Conservation (phyloP, 2,797 vertebrate genomes). For the Coracias cyanogaster region DNA sequence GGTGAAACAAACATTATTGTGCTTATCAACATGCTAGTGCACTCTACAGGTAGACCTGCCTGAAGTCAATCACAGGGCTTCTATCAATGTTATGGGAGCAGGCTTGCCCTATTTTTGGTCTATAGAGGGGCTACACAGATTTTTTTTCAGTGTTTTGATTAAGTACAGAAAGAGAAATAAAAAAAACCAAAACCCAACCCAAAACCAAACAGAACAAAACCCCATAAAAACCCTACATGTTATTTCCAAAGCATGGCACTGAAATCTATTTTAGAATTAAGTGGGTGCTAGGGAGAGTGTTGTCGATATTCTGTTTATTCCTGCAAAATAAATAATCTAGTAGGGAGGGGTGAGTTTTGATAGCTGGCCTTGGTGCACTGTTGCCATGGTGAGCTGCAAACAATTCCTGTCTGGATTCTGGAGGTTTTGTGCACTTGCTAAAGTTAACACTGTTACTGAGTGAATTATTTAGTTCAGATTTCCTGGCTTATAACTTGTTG, state of each 20-base stretch:
- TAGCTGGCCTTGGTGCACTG: not conserved
- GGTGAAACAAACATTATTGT: constrained; percentile 30
- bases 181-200: not conserved
- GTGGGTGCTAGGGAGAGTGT: not conserved
- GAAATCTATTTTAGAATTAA: not conserved
- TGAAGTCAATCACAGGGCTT: not conserved
- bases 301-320: not conserved
- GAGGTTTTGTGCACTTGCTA: not conserved
- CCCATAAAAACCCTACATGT: not conserved
- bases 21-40: not conserved
- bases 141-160: not conserved
- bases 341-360: not conserved
- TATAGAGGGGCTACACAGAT: not conserved
- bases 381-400: constrained; percentile 6
- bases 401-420: not conserved
- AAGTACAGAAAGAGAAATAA: not conserved
- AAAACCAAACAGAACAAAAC: not conserved
- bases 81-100: not conserved
- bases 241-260: not conserved
- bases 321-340: not conserved
- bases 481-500: not conserved
- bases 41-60: not conserved
- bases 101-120: not conserved
- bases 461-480: not conserved
- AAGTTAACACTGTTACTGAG: not conserved